Percentiles rank a stretch among this genome's conserved stretches.
Conservation (phyloP, 2,113 vertebrate genomes). For the Anhinga rufa region DNA sequence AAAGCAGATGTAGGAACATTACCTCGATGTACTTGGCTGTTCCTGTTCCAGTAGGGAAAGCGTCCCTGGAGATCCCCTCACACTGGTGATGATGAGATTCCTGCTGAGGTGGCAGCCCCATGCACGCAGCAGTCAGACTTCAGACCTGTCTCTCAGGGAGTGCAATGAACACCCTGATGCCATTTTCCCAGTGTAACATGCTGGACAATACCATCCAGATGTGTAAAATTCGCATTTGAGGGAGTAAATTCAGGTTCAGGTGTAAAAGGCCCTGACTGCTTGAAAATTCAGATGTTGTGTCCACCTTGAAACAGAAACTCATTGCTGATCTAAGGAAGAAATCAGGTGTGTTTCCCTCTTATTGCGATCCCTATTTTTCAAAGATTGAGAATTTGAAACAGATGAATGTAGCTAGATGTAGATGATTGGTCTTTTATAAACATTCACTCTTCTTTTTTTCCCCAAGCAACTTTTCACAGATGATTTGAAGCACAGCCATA, state of each 20-base stretch:
- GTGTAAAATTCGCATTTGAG: not conserved
- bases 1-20: not conserved
- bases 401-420: not conserved
- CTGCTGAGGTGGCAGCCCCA: not conserved
- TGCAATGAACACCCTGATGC: not conserved
- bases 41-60: not conserved
- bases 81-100: rapidly evolving
- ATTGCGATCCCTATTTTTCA: not conserved
- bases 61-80: not conserved
- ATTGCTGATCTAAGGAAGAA: not conserved
- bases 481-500: not conserved
- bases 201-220: not conserved
- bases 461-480: not conserved
- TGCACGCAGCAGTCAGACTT: not conserved
- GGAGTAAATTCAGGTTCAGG: not conserved
- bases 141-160: not conserved
- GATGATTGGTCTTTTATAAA: not conserved
- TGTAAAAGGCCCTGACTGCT: not conserved
- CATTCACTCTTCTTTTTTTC: not conserved
- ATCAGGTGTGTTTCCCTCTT: not conserved
- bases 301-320: not conserved
- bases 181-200: not conserved
- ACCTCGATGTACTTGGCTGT: not conserved
- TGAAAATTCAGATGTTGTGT: not conserved
- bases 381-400: not conserved